Evolutionary conservation across 2,113 vertebrate genomes (phyloP), one percentile per base, ranked within the genome.

Genomic region (Calidris pygmaea): DNA sequence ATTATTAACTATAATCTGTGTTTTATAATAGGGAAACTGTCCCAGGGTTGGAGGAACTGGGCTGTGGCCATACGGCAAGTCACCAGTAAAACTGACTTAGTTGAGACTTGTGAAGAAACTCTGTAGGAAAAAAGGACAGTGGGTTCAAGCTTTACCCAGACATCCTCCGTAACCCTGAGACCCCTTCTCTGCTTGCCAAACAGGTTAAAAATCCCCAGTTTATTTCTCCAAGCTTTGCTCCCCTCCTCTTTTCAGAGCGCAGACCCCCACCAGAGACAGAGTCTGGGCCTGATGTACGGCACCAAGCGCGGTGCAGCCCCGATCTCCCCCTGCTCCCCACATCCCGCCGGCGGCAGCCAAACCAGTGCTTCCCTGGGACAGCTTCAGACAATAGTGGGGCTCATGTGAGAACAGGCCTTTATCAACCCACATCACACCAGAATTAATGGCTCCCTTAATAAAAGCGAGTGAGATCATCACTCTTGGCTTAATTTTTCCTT

Each of bases 381-480:
- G 39, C 56, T 43, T 41, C 73, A 71, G 43, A 68, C 73, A 71
- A 47, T 4, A 35, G 65, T 65, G 71, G 60, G 2, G 10, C 83
- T 62, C 14, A 0, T 26, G 39, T 29, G 80, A 78, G 56, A 84
- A 48, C 60, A 55, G 65, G 43, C 47, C 63, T 78, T 85, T 60
- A 92, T 85, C 92, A 93, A 60, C 83, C 76, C 83, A 60, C 48
- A 75, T 82, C 92, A 41, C 1, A 1, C 48, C 73, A 81, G 90
- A 87, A 93, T 95, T 95, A 94, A 97, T 87, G 76, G 35, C 70
- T 93, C 56, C 53, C 70, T 91, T 90, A 85, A 94, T 93, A 93
- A 94, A 93, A 94, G 65, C 1, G 8, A 84, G 83, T 96, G 88
- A 96, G 90, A 84, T 93, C 96, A 97, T 94, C 96, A 82, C 80